Percentiles rank a stretch among this genome's conserved stretches.
Evolutionary conservation across 2,797 vertebrate genomes (phyloP).

Genomic region (Ctenosaura bakeri): DNA sequence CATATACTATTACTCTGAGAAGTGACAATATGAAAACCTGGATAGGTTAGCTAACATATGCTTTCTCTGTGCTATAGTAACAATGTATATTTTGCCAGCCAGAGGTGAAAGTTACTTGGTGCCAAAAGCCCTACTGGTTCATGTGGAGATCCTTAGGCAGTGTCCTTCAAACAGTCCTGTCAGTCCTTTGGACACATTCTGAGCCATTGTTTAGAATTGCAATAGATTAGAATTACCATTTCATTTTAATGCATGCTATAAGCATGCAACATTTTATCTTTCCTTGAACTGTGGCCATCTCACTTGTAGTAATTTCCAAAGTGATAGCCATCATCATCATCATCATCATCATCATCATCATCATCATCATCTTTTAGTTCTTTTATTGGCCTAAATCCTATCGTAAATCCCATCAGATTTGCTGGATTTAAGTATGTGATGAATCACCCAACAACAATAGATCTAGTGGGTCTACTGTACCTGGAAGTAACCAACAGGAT

Average conservation of each 20-base stretch:
- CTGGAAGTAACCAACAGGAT: too few relatives aligned
- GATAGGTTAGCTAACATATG: not conserved
- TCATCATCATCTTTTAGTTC: too few relatives aligned
- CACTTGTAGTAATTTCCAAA: not conserved
- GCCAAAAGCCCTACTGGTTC: not conserved
- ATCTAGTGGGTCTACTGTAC: too few relatives aligned
- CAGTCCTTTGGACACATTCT: not conserved
- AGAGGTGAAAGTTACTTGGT: not conserved
- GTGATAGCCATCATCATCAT: not conserved
- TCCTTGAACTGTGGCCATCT: not conserved
- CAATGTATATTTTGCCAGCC: constrained; percentile 2
- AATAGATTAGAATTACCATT: not conserved
- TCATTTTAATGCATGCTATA: not conserved
- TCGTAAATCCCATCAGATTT: too few relatives aligned
- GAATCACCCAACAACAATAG: too few relatives aligned
- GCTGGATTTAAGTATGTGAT: too few relatives aligned
- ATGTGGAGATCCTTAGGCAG: not conserved
- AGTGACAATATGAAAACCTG: not conserved
- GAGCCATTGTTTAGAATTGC: not conserved
- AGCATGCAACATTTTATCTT: not conserved
- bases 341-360: not conserved
- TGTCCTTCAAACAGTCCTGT: not conserved
- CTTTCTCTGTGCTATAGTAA: not conserved
- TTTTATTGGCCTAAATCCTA: too few relatives aligned
- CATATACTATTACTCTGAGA: not conserved